Base-by-base conservation (phyloP, 2,888 invertebrate species). In the Hypena proboscidalis region DNA sequence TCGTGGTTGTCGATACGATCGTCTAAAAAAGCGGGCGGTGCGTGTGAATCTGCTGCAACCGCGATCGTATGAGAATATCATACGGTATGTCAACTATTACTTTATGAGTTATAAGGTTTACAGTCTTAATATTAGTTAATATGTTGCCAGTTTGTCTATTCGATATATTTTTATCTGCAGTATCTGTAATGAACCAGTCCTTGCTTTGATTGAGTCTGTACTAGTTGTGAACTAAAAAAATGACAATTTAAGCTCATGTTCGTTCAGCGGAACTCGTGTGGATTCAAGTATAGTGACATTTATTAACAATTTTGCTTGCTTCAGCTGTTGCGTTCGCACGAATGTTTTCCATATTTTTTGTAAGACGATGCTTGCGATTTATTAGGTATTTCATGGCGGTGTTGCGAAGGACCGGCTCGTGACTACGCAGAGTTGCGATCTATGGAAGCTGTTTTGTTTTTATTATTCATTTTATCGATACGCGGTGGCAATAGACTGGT, bases 41-140 rank as follows among this genome's bases (percentile, higher is more conserved):
- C 87, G 85, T 89, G 90, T 89, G 90, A 90, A 90, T 90, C 90
- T 83, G 75, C 84, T 79, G 47, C 68, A 64, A 55, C 57, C 59
- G 68, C 79, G 74, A 78, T 83, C 82, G 73, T 85, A 81, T 87
- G 87, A 85, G 83, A 83, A 76, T 79, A 80, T 74, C 65, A 72
- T 54, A 62, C 48, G 76, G 78, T 79, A 79, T 83, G 80, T 70
- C 60, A 55, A 58, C 51, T 68, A 72, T 71, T 66, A 64, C 70
- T 62, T 64, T 67, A 73, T 71, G 73, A 77, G 74, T 70, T 75
- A 73, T 69, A 70, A 67, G 69, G 70, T 67, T 58, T 61, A 61
- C 41, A 57, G 57, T 65, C 62, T 63, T 57, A 70, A 70, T 74
- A 76, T 74, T 69, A 73, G 70, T 68, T 60, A 70, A 55, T 59